Conservation (phyloP, 1,140 invertebrate species). For the Eubasilissa regina region DNA sequence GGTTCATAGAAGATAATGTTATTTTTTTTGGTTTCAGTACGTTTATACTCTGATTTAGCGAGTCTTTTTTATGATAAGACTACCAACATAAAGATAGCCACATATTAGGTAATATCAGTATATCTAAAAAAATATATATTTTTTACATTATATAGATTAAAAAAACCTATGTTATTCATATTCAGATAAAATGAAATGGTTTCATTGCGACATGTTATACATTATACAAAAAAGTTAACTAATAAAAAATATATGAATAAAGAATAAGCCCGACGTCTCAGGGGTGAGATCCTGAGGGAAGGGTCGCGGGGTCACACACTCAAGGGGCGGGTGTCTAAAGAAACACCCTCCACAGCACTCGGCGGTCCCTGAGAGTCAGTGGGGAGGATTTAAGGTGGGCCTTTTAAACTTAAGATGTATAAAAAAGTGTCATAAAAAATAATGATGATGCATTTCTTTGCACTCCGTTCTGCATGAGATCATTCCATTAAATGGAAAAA, state of each 20-base stretch:
- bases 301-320: slow-evolving; percentile 13
- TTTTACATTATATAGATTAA: no score
- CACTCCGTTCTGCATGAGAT: slow-evolving; percentile 24
- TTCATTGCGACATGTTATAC: no score
- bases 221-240: neutral
- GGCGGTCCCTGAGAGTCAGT: slow-evolving; percentile 11
- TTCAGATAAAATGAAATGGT: no score
- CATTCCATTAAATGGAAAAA: slow-evolving; percentile 25
- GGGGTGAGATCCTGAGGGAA: slow-evolving; percentile 10
- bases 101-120: no score
- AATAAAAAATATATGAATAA: slow-evolving; percentile 1
- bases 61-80: no score
- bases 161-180: no score
- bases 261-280: slow-evolving; percentile 17
- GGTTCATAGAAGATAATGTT: no score
- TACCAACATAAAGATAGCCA: no score
- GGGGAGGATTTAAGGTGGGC: slow-evolving; percentile 21
- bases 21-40: no score
- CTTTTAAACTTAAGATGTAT: slow-evolving; percentile 31
- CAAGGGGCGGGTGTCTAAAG: slow-evolving; percentile 18
- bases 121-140: no score
- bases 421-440: slow-evolving; percentile 39
- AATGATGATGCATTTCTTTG: slow-evolving; percentile 35
- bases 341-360: slow-evolving; percentile 29
- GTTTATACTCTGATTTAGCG: no score